Base-by-base conservation (phyloP, 2,888 invertebrate genomes). In the Coenonympha glycerion region DNA sequence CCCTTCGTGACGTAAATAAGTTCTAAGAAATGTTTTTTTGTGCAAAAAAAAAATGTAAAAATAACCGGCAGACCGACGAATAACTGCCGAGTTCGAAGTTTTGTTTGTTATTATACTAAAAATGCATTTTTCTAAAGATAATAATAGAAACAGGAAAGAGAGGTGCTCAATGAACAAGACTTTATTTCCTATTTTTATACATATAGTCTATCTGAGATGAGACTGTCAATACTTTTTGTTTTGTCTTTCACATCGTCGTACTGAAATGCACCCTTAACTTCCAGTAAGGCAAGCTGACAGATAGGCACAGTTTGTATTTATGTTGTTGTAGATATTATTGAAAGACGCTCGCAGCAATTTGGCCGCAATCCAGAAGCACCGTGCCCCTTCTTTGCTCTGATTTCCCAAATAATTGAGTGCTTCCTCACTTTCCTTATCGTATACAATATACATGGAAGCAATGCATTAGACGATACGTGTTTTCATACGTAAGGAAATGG, bases 361-460 rank as follows among this genome's bases (percentile, higher is more conserved):
- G 76, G 73, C 72, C 9, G 28, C 21, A 40, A 6, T 68, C 74
- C 77, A 47, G 33, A 52, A 49, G 46, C 36, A 42, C 46, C 46
- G 37, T 44, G 42, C 49, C 46, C 51, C 47, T 47, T 21, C 45
- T 49, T 49, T 47, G 22, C 47, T 44, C 52, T 37, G 36, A 26
- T 49, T 49, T 41, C 39, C 30, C 21, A 39, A 42, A 46, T 36
- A 33, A 47, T 49, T 31, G 37, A 31, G 30, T 22, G 42, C 28
- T 47, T 42, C 46, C 42, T 33, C 31, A 19, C 21, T 49, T 42
- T 26, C 21, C 30, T n/a, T 21, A 53, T 42, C 49, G 41, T 19
- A 47, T n/a, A n/a, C n/a, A n/a, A n/a, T n/a, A 39, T 28, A 34
- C 18, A 5, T 41, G 8, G 11, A 4, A 13, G 9, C 31, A 6